Evolutionary conservation across 2,888 invertebrate species (phyloP), one percentile per base, ranked within the genome.

Genomic region (Eupithecia subumbrata): DNA sequence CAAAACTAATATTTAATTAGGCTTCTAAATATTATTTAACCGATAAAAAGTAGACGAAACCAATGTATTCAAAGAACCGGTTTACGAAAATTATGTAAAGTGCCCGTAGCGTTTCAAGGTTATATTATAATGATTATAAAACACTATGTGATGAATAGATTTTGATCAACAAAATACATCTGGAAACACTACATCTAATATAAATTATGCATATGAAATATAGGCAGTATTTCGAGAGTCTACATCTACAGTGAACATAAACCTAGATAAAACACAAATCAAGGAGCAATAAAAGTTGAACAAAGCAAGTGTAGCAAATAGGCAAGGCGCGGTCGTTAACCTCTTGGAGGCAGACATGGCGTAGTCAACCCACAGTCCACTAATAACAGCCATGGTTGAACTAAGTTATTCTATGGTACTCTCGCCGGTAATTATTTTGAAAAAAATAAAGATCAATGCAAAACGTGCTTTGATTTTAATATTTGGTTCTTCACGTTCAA

Each of bases 261-360:
- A 84, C 81, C 81, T 83, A 82, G 84, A 85, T 85, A 80, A 83
- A 82, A 73, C 83, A 84, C 84, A 83, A 88, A 87, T 86, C 85
- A 82, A 87, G 85, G 84, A 86, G 84, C 82, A 86, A 87, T 85
- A 83, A 86, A 87, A 87, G 86, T 86, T 85, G 83, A 87, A 90
- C 89, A 89, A 88, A 89, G 89, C 89, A 86, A 86, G 85, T 88
- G 85, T 89, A 88, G 88, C 87, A 85, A 89, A 88, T 89, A 88
- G 87, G 85, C 89, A 86, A 88, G 88, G 84, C 85, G 79, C 82
- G 92, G 89, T 82, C 90, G 81, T 85, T 88, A 89, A 91, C 90
- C 93, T 83, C 85, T 78, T 82, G 83, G 80, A 84, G 83, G 88
- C 86, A 93, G 93, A 92, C 93, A 90, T 89, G 90, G 90, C 91